Conservation (phyloP, 2,888 invertebrate species). For the Phyto melanocephala region DNA sequence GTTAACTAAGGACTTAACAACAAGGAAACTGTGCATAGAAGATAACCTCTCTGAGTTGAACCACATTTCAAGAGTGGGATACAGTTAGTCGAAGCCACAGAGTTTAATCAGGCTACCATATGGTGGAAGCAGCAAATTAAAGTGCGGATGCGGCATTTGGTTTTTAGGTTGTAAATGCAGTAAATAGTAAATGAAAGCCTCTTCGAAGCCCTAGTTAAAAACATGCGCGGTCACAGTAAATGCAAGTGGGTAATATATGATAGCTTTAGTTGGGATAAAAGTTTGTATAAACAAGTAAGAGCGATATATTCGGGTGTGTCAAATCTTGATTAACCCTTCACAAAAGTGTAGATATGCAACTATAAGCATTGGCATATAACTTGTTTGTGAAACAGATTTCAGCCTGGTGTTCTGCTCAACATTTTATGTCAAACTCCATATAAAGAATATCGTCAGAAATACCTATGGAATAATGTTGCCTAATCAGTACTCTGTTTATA, state of each 20-base stretch:
- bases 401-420: too few relatives aligned
- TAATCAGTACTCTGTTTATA: too few relatives aligned
- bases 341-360: too few relatives aligned
- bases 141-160: conserved; percentile 31
- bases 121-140: conserved; percentile 43
- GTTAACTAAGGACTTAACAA: neutral
- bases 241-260: conserved; percentile 14
- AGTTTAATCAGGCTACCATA: conserved; percentile 52
- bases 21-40: neutral
- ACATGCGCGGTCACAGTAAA: neutral
- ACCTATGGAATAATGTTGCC: too few relatives aligned
- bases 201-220: conserved; percentile 1
- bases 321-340: neutral
- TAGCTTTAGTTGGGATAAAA: neutral
- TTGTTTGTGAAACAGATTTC: too few relatives aligned
- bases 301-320: too few relatives aligned
- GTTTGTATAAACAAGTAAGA: too few relatives aligned
- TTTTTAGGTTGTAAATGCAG: neutral
- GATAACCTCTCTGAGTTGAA: neutral
- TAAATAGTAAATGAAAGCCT: conserved; percentile 22
- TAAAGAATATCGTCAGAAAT: too few relatives aligned
- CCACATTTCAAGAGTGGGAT: conserved; percentile 33
- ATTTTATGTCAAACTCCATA: too few relatives aligned
- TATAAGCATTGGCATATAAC: neutral
- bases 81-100: conserved; percentile 43